Base-by-base conservation (phyloP, 2,797 vertebrate species). In the Apogon talboti region DNA sequence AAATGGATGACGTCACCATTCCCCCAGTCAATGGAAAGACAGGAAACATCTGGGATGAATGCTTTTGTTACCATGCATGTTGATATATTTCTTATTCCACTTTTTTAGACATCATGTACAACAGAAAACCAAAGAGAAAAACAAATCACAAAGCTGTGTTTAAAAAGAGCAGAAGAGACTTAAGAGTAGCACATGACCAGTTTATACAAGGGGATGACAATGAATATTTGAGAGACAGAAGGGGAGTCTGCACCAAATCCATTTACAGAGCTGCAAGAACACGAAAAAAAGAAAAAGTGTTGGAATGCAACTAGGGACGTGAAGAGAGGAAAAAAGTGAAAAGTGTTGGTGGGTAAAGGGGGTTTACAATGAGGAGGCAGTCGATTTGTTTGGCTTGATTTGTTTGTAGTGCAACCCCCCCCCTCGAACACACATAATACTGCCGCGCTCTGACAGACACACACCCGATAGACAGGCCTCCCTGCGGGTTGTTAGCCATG, bases 401-500 rank as follows among this genome's bases (percentile, higher is more conserved):
- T 42, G 24, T 28, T 28, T 77, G 56, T 67, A 71, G 64, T 16
- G 38, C 60, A 58, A 57, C 12, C 51, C 51, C 47, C 45, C 53
- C 66, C 35, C 68, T 42, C 40, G 48, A 14, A 70, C 59, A 24
- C 40, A 61, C 18, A 66, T 16, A 43, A 59, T 18, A 55, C 37
- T 40, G 37, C 46, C 58, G 33, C 12, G 18, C 52, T 65, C n/a
- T 42, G 41, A 45, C 46, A 30, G 9, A 47, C 13, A 68, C 54
- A 68, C 43, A 47, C 37, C 53, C 70, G 41, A 64, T 64, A 81
- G 82, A 78, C 80, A 82, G 82, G 74, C 79, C 83, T 89, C 90
- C 86, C 86, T 33, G 66, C 13, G 73, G 89, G 79, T 85, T 89
- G 85, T 87, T 84, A 89, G 86, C 89, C 84, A 85, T 61, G 83